These are phyloP conservation scores for Pogonomyrmex californicus DNA, from an alignment of 1,140 invertebrate genomes.

Conservation along the genomic window DNA sequence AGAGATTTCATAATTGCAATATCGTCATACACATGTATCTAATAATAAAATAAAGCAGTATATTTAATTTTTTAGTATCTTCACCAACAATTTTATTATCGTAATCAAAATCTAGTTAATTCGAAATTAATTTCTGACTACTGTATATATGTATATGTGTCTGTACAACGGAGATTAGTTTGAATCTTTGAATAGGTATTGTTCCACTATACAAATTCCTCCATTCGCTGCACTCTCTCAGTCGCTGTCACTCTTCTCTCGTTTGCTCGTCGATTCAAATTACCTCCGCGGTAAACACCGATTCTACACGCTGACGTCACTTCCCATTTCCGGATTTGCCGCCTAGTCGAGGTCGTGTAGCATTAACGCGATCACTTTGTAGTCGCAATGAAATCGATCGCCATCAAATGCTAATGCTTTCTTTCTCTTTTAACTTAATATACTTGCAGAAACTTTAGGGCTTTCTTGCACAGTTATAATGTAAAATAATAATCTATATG, in stretches of 20 bases:
- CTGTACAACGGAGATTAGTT: slow-evolving; percentile 19
- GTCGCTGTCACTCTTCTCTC: slow-evolving; percentile 51
- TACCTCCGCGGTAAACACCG: slow-evolving; percentile 55
- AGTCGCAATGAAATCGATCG: slow-evolving; percentile 45
- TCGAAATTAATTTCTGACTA: slow-evolving; percentile 10
- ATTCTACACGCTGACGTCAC: slow-evolving; percentile 74
- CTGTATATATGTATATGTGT: neutral
- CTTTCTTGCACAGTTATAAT: slow-evolving; percentile 5
- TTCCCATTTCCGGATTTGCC: slow-evolving; percentile 79
- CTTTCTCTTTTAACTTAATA: neutral
- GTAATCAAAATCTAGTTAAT: neutral
- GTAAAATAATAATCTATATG: neutral
- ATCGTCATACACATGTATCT: neutral
- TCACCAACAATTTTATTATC: neutral
- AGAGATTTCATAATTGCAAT: neutral
- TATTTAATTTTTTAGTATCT: neutral
- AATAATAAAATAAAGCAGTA: neutral
- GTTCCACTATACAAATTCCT: slow-evolving; percentile 47
- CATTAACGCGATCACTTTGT: slow-evolving; percentile 56
- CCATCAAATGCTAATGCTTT: slow-evolving; percentile 22
- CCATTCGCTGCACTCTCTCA: slow-evolving; percentile 27
- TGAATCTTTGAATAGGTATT: slow-evolving; percentile 54
- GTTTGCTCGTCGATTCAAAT: slow-evolving; percentile 65
- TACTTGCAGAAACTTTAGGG: neutral
- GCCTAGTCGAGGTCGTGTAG: slow-evolving; percentile 59